phyloP scores from a whole-genome alignment of 1,140 invertebrate species.

The Spodoptera frugiperda region DNA sequence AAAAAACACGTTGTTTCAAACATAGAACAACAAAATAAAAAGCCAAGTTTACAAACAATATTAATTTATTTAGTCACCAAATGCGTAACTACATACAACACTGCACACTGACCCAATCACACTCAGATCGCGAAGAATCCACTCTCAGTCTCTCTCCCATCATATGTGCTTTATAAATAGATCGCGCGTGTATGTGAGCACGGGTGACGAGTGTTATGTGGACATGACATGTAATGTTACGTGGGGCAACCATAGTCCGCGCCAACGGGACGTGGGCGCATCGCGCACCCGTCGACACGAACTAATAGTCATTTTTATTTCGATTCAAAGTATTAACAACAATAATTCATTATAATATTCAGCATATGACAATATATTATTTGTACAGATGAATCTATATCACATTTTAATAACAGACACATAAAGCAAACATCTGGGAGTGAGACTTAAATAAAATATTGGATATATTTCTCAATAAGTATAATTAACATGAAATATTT shows the following conservation, averaged over 20 bases:
- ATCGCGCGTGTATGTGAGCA: constrained; percentile 3
- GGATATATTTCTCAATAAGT: constrained; percentile 38
- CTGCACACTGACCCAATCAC: constrained; percentile 48
- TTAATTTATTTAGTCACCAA: constrained; percentile 61
- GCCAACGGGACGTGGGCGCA: not conserved
- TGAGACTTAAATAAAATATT: constrained; percentile 24
- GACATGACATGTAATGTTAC: constrained; percentile 7
- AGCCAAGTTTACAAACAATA: constrained; percentile 56
- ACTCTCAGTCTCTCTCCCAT: constrained; percentile 36
- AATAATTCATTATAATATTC: not conserved
- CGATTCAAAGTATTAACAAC: too few species aligned
- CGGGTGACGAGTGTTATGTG: not conserved
- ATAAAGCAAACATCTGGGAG: constrained; percentile 29
- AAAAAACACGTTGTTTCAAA: too few species aligned
- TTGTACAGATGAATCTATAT: constrained; percentile 37
- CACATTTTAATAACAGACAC: constrained; percentile 6
- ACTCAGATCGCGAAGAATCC: constrained; percentile 54
- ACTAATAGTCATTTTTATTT: not conserved
- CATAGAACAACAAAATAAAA: constrained; percentile 43
- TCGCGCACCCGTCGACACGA: not conserved
- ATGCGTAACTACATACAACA: constrained; percentile 49
- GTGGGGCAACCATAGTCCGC: not conserved
- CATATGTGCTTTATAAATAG: constrained; percentile 10
- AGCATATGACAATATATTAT: constrained; percentile 11
- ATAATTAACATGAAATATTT: constrained; percentile 13